Evolutionary conservation across 2,888 invertebrate genomes (phyloP), one percentile per base, ranked within the genome.

Genomic region (Agapostemon virescens): DNA sequence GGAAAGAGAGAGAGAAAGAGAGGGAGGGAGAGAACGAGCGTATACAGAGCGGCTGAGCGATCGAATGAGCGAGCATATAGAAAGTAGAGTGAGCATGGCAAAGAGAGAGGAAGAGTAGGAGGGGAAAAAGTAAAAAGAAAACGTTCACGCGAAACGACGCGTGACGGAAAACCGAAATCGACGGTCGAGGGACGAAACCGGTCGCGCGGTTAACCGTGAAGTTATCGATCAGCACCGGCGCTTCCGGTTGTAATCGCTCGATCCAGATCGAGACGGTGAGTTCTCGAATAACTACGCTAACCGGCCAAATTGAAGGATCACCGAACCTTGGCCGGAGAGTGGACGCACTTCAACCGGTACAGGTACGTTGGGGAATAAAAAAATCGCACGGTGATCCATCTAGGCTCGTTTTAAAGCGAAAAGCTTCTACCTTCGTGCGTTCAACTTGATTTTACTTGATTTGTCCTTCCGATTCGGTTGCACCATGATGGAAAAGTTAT

Each of bases 141-240:
- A 58, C 23, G 23, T 17, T 17, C 58, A 30, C 7, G 30, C 17
- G 33, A 33, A 61, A 20, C 58, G 58, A 61, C 33, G 58, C 33
- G 33, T 17, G 58, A 61, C 58, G 33, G 33, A 61, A 61, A 61
- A 33, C 30, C 20, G 58, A 33, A 9, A 61, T 33, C 58, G 30
- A 9, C 30, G 9, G 33, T 9, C 33, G 58, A 11, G 30, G 33
- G 30, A 33, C 11, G 58, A 30, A 58, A 58, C 30, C 30, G 30
- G 17, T 30, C 17, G 58, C 58, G 58, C 58, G 58, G 58, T 33
- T 61, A 61, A 61, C 58, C 58, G 33, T 61, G 58, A 33, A 61
- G 58, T 61, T 30, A 11, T 15, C n/a, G 33, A 23, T 17, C 30
- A 20, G 40, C 23, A 55, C 26, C 70, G n/a, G 30, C 9, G 20